Percentiles rank a stretch among this genome's conserved stretches.
Evolutionary conservation across 2,888 invertebrate species (phyloP).

Genomic region (Pandemis cinnamomeana): DNA sequence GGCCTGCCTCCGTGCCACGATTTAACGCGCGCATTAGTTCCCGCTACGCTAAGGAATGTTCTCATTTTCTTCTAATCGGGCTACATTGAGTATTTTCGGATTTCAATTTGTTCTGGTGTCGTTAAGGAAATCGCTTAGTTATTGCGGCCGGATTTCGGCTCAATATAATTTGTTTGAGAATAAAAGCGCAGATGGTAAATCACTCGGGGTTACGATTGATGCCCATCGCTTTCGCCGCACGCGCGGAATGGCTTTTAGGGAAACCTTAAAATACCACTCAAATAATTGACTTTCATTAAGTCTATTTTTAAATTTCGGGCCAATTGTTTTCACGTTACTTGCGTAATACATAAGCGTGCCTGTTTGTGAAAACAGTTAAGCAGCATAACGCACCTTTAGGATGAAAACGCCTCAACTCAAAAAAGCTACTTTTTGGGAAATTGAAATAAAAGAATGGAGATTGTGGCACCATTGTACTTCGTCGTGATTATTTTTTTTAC

Average conservation of each 20-base stretch:
- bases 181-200: conserved; percentile 40
- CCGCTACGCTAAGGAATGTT: conserved; percentile 66
- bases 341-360: neutral
- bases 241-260: conserved; percentile 8
- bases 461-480: no score
- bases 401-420: no score
- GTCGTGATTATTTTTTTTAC: no score
- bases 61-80: conserved; percentile 70
- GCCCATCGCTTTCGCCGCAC: conserved; percentile 33
- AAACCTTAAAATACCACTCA: conserved; percentile 28
- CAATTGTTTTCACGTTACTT: neutral
- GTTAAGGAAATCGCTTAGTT: conserved; percentile 55
- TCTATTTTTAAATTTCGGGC: neutral
- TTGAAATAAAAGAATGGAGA: no score
- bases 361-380: conserved; percentile 9
- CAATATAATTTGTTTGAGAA: conserved; percentile 38
- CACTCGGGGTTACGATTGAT: conserved; percentile 38
- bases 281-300: conserved; percentile 23
- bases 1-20: conserved; percentile 45
- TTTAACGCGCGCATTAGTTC: conserved; percentile 62
- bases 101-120: conserved; percentile 63
- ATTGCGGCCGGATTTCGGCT: conserved; percentile 48
- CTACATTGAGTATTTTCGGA: conserved; percentile 61
- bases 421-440: no score
- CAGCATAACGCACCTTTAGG: no score